These are phyloP conservation scores for Xestia xanthographa DNA, from an alignment of 2,888 invertebrate genomes.

Conservation along the genomic window DNA sequence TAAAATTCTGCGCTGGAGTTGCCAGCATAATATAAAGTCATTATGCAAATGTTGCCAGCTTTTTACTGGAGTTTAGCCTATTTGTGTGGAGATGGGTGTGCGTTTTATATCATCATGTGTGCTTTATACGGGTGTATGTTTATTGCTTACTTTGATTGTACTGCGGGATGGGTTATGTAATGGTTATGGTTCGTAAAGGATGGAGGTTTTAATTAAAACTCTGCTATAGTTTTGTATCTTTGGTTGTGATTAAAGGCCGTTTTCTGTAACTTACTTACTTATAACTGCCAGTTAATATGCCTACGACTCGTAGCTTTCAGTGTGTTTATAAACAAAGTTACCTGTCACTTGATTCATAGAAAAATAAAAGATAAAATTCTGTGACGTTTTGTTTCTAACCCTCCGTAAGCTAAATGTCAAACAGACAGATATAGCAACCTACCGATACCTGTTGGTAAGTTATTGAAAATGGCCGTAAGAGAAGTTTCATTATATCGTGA, in stretches of 20 bases:
- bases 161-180: constrained; percentile 22
- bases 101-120: constrained; percentile 63
- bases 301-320: no score
- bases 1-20: constrained; percentile 85
- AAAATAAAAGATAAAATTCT: no score
- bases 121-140: constrained; percentile 47
- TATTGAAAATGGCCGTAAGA: no score
- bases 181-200: constrained; percentile 17
- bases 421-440: no score
- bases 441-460: no score
- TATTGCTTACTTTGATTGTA: constrained; percentile 63
- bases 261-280: no score
- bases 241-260: not conserved
- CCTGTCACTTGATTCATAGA: no score
- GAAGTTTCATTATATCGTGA: not conserved
- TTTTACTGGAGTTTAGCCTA: constrained; percentile 86
- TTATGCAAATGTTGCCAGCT: constrained; percentile 86
- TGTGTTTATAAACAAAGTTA: no score
- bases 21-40: constrained; percentile 88
- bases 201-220: constrained; percentile 11
- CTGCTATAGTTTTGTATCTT: not conserved
- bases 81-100: constrained; percentile 76
- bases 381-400: no score
- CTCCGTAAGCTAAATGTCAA: no score
- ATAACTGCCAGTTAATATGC: no score